These are phyloP conservation scores for Leptinotarsa juncta DNA, from an alignment of 2,888 invertebrate species.

Conservation along the genomic window DNA sequence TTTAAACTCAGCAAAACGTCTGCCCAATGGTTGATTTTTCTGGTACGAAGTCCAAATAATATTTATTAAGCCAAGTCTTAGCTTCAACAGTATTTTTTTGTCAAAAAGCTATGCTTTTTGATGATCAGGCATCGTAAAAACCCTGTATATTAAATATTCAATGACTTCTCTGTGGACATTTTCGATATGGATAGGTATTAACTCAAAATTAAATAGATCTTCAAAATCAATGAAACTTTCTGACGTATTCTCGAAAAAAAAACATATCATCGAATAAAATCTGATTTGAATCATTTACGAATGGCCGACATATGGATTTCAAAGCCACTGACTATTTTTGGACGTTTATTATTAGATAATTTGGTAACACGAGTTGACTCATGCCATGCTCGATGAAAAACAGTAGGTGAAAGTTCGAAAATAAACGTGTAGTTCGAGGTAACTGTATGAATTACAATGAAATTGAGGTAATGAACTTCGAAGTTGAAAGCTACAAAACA, in stretches of 20 bases:
- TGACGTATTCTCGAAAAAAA: not conserved
- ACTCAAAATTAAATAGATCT: not conserved
- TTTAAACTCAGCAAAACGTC: too few relatives aligned
- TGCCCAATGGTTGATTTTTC: too few relatives aligned
- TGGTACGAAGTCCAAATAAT: too few relatives aligned
- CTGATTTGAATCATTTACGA: slow-evolving; percentile 2
- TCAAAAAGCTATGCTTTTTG: too few relatives aligned
- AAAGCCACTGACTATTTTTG: slow-evolving; percentile 14
- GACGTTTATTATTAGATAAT: slow-evolving; percentile 21
- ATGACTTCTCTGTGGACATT: not conserved
- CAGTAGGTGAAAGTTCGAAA: slow-evolving; percentile 18
- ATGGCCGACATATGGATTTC: slow-evolving; percentile 19
- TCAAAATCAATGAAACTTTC: not conserved
- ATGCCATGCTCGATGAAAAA: slow-evolving; percentile 29
- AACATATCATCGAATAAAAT: not conserved
- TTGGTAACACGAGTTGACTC: slow-evolving; percentile 25
- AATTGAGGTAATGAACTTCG: not conserved
- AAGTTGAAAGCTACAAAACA: not conserved
- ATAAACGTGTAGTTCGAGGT: slow-evolving; percentile 8
- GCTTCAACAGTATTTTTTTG: too few relatives aligned
- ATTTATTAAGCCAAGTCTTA: too few relatives aligned
- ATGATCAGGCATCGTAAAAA: too few relatives aligned
- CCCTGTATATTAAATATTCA: too few relatives aligned
- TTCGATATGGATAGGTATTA: not conserved
- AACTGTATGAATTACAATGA: not conserved